Evolutionary conservation across 2,797 vertebrate genomes (phyloP).

Genomic region (Brotogeris chrysoptera): DNA sequence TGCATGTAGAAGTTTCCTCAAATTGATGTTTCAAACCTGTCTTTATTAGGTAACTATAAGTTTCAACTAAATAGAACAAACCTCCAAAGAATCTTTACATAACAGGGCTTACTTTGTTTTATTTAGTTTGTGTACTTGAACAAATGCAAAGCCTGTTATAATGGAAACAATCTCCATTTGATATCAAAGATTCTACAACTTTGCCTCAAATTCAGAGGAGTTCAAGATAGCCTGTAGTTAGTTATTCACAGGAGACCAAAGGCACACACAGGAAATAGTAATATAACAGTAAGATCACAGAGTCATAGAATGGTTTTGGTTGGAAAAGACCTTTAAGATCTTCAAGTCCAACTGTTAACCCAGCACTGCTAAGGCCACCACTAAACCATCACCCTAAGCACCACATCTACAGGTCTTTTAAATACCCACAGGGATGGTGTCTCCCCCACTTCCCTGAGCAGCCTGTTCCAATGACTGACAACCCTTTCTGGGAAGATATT

Average conservation of each 20-base stretch:
- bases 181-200: neutral
- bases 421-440: neutral
- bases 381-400: neutral
- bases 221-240: neutral
- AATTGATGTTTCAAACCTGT: neutral
- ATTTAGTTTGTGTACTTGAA: neutral
- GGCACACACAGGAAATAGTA: neutral
- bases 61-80: neutral
- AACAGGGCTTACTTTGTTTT: neutral
- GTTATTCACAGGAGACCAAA: neutral
- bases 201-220: neutral
- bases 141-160: neutral
- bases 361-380: neutral
- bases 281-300: neutral
- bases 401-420: fast-evolving
- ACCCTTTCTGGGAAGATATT: fast-evolving
- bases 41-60: neutral
- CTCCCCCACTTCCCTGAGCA: neutral
- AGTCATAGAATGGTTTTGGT: neutral
- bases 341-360: neutral
- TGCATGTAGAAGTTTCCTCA: neutral
- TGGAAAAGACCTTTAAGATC: neutral
- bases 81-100: neutral
- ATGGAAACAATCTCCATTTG: neutral
- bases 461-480: neutral